A percentile compares a stretch with the other conserved stretches of the same genome.
phyloP scores from a whole-genome alignment of 2,797 vertebrate species.

The Notamacropus eugenii region DNA sequence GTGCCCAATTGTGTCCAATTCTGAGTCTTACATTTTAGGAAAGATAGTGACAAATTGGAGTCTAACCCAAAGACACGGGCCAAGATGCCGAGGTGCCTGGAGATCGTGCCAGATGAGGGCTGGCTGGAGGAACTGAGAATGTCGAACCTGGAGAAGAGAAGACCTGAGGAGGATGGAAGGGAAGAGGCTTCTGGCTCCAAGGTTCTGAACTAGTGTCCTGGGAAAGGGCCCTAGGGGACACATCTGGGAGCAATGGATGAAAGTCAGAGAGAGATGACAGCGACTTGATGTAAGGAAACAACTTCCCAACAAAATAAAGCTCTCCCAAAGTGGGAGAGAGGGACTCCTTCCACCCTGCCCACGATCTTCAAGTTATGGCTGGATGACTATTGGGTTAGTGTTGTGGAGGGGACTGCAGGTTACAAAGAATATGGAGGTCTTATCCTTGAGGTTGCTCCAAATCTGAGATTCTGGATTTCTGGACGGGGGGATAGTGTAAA shows the following conservation, averaged over 20 bases:
- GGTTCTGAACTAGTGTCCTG: neutral
- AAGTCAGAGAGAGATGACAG: neutral
- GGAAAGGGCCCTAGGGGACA: neutral
- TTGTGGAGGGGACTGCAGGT: neutral
- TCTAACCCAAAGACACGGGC: neutral
- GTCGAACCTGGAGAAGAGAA: neutral
- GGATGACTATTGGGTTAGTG: neutral
- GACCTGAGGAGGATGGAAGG: neutral
- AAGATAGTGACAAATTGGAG: neutral
- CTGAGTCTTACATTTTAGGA: neutral
- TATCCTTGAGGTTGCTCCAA: neutral
- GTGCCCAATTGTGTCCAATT: neutral
- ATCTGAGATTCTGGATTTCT: neutral
- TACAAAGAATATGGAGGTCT: neutral
- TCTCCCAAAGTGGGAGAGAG: neutral
- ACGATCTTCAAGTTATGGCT: neutral
- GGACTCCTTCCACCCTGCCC: neutral
- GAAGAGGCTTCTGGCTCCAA: neutral
- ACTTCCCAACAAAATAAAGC: neutral
- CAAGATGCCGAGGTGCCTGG: neutral
- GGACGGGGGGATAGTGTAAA: neutral
- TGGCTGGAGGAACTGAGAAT: neutral
- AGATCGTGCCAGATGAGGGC: neutral
- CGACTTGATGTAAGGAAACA: neutral
- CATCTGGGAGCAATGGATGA: neutral